These are phyloP conservation scores for Tauraco erythrolophus DNA, from an alignment of 2,113 vertebrate species.

Conservation along the genomic window DNA sequence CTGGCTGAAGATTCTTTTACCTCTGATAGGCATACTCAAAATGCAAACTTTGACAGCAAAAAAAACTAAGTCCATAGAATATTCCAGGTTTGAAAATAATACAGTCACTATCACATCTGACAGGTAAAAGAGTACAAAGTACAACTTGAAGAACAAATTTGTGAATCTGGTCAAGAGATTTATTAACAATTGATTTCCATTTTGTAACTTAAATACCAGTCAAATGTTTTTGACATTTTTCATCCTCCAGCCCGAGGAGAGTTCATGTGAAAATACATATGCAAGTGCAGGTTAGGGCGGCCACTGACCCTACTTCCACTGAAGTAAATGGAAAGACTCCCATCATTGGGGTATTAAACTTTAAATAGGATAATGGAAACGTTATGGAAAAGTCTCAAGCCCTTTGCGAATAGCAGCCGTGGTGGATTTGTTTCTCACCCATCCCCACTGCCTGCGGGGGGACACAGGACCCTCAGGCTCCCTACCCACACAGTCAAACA, in stretches of 20 bases:
- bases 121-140: not conserved
- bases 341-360: not conserved
- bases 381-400: constrained; percentile 13
- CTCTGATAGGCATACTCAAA: not conserved
- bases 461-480: not conserved
- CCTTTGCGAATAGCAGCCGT: not conserved
- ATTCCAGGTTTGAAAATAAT: not conserved
- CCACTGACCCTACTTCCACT: not conserved
- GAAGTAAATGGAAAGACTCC: not conserved
- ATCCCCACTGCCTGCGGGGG: constrained; percentile 44
- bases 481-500: constrained; percentile 66
- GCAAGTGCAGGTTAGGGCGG: not conserved
- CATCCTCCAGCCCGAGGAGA: not conserved
- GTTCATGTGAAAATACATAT: not conserved
- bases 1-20: constrained; percentile 15
- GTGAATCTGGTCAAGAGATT: not conserved
- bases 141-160: not conserved
- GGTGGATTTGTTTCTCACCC: constrained; percentile 61
- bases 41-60: not conserved
- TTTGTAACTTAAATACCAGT: not conserved
- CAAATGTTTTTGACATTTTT: not conserved
- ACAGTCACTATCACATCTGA: not conserved
- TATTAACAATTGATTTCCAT: not conserved
- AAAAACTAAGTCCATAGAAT: not conserved
- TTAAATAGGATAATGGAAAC: constrained; percentile 38